A percentile compares a stretch with the other conserved stretches of the same genome.
These are phyloP conservation scores for Coptodon rendalli DNA, from an alignment of 2,113 vertebrate species.

Conservation along the genomic window DNA sequence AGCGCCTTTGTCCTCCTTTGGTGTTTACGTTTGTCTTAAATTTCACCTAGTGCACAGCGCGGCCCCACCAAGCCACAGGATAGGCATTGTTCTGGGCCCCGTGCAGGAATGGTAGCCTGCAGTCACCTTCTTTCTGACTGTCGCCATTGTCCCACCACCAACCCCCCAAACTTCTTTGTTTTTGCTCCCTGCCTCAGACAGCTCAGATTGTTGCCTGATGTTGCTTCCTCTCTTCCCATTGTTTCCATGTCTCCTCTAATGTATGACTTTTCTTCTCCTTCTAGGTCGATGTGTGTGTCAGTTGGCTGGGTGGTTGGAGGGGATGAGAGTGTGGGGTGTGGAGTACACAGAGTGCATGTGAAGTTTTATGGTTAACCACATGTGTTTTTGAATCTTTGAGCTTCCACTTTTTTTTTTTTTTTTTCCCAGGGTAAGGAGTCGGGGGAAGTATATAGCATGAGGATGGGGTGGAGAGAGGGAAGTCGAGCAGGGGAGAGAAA, in stretches of 20 bases:
- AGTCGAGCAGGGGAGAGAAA: constrained; percentile 13
- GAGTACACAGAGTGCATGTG: constrained; percentile 68
- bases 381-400: constrained; percentile 72
- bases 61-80: constrained; percentile 54
- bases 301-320: constrained; percentile 6
- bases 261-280: constrained; percentile 48
- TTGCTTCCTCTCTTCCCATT: constrained; percentile 53
- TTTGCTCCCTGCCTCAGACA: constrained; percentile 45
- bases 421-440: constrained; percentile 69
- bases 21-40: constrained; percentile 64
- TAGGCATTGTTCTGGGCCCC: constrained; percentile 60
- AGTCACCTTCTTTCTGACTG: constrained; percentile 56
- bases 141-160: constrained; percentile 40
- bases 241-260: constrained; percentile 78
- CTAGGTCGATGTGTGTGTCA: constrained; percentile 49
- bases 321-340: neutral
- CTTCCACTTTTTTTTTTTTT: constrained; percentile 41
- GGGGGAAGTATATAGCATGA: constrained; percentile 32
- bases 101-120: constrained; percentile 59
- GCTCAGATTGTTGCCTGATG: constrained; percentile 56
- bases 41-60: constrained; percentile 41
- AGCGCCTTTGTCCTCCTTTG: constrained; percentile 52
- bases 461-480: constrained; percentile 38
- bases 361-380: constrained; percentile 74
- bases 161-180: constrained; percentile 47